phyloP scores from a whole-genome alignment of 2,797 vertebrate species.

The Ambastaia sidthimunki region DNA sequence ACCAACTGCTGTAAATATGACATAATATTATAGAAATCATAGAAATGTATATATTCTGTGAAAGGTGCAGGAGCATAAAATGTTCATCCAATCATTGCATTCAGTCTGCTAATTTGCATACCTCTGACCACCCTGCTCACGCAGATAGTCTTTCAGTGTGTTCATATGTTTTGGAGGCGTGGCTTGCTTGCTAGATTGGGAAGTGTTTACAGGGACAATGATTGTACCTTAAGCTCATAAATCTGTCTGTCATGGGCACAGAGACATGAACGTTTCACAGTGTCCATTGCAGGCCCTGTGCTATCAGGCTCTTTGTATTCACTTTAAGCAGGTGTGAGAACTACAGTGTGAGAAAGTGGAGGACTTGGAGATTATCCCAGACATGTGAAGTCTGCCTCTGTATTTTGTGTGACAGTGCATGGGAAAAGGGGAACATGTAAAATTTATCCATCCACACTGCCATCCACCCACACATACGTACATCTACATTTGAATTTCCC shows the following conservation, averaged over 20 bases:
- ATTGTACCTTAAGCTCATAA: not conserved
- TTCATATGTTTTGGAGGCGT: too few species aligned
- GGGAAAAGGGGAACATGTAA: constrained; percentile 44
- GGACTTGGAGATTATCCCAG: constrained; percentile 46
- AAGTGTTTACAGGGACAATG: constrained; percentile 1
- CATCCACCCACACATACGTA: constrained; percentile 23
- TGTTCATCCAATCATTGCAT: too few species aligned
- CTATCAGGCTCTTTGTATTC: not conserved
- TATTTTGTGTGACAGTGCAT: constrained; percentile 4
- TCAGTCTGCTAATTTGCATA: too few species aligned
- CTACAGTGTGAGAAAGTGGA: constrained; percentile 43
- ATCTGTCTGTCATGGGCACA: constrained; percentile 9
- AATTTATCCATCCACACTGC: constrained; percentile 38
- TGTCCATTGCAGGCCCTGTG: not conserved
- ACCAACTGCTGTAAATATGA: too few species aligned
- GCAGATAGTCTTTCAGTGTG: too few species aligned
- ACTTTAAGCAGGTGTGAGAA: constrained; percentile 39
- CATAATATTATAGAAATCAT: too few species aligned
- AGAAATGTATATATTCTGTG: too few species aligned
- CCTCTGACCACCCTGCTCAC: too few species aligned
- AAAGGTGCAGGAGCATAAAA: too few species aligned
- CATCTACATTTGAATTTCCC: constrained; percentile 47
- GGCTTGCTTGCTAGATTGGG: not conserved
- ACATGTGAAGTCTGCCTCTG: constrained; percentile 22
- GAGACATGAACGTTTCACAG: constrained; percentile 2